Base-by-base conservation (phyloP, 2,888 invertebrate species). In the Temnothorax ravouxi region DNA sequence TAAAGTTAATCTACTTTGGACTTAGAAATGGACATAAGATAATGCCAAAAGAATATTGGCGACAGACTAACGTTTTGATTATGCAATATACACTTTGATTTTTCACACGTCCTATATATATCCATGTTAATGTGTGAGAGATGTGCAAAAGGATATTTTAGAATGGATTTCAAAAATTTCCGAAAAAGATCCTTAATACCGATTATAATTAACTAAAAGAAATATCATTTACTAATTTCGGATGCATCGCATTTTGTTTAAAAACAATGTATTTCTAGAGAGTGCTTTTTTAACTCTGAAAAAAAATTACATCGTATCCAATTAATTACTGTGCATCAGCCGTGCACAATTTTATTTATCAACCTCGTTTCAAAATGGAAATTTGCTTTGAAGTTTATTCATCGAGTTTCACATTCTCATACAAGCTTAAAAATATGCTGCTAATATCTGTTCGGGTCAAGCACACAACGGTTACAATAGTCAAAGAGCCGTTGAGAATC, bases 401-500 rank as follows among this genome's bases (percentile, higher is more conserved):
- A 25, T 54, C 18, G 29, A 41, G 18, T 76, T 64, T 76, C 18
- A 38, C n/a, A 47, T 25, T 25, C 52, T 41, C 64, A 1, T 21
- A 9, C 66, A 44, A 29, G 44, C 44, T 77, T 67, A 44, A 67
- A 66, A 77, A 54, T 47, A 54, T 13, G 15, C 15, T n/a, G 29
- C 1, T 54, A 25, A 54, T 54, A 38, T 41, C 4, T 41, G 66
- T n/a, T 44, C 66, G 5, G n/a, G 25, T 54, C 21, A 74, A 61
- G 15, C 44, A n/a, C 54, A 67, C 29, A 67, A 66, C 11, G 66
- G 2, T 56, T 41, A 77, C 50, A 54, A 59, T 50, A 50, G 41
- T 34, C 67, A 69, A 79, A 69, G 69, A 69, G 47, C 56, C 69
- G 59, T 69, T 69, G 56, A 77, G 67, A 69, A 79, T 79, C 79